Evolutionary conservation across 2,113 vertebrate species (phyloP).

Genomic region (Chroicocephalus ridibundus): DNA sequence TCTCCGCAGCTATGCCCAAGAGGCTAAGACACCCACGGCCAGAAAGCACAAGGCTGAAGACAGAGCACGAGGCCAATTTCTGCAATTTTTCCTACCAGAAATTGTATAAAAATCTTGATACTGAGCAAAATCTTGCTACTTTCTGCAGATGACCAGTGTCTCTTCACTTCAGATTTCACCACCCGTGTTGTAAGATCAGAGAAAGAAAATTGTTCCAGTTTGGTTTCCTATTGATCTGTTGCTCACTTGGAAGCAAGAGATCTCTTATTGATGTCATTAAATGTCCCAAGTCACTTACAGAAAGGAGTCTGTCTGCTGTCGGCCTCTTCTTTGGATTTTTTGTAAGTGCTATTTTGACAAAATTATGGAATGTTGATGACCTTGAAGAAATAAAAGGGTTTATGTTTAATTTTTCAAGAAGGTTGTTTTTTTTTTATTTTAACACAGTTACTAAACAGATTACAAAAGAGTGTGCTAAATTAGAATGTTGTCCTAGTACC

Average conservation of each 20-base stretch:
- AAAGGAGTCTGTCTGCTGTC: conserved; percentile 91
- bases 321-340: conserved; percentile 99
- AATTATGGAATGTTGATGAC: conserved; percentile 92
- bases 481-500: not conserved
- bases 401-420: not conserved
- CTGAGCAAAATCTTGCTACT: not conserved
- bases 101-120: not conserved
- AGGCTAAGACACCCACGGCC: not conserved
- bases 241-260: not conserved
- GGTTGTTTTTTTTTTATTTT: not conserved
- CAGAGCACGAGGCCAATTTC: not conserved
- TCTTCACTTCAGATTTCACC: not conserved
- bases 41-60: not conserved
- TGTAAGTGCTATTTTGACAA: conserved; percentile 94
- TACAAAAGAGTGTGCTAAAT: not conserved
- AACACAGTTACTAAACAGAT: not conserved
- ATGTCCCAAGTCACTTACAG: conserved; percentile 76
- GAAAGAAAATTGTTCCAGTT: not conserved
- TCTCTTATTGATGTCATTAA: not conserved
- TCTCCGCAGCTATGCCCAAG: not conserved
- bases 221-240: not conserved
- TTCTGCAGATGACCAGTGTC: not conserved
- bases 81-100: not conserved
- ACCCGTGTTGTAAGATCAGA: fast-evolving
- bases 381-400: conserved; percentile 67